Conservation (phyloP, 2,113 vertebrate genomes). For the Tautogolabrus adspersus region DNA sequence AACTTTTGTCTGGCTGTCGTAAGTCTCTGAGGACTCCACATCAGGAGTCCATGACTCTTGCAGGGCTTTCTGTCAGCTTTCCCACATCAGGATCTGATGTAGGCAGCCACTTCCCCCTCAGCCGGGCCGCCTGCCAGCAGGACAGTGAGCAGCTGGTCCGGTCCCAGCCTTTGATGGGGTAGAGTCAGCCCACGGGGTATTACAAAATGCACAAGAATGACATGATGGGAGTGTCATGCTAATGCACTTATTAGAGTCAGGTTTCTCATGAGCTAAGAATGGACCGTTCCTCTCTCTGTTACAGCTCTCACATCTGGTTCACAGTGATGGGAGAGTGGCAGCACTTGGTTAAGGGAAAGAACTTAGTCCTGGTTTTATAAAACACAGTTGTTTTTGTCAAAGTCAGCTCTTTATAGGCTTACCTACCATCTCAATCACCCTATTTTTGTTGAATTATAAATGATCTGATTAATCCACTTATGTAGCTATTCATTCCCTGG, state of each 20-base stretch:
- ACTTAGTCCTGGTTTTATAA: not conserved
- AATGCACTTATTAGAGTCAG: slow-evolving; percentile 66
- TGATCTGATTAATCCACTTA: no score
- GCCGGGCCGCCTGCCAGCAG: slow-evolving; percentile 62
- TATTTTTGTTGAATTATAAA: not conserved
- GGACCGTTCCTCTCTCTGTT: slow-evolving; percentile 1
- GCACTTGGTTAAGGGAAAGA: not conserved
- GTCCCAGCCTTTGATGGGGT: slow-evolving; percentile 37
- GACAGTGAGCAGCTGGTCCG: slow-evolving; percentile 27
- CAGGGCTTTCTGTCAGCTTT: slow-evolving; percentile 40
- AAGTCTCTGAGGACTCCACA: not conserved
- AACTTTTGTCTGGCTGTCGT: slow-evolving; percentile 1
- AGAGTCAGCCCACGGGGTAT: slow-evolving; percentile 49
- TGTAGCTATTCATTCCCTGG: no score
- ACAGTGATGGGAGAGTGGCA: not conserved
- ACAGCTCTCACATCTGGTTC: slow-evolving; percentile 14
- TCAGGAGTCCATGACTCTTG: slow-evolving; percentile 34
- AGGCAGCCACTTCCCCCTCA: slow-evolving; percentile 14
- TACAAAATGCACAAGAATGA: slow-evolving; percentile 50
- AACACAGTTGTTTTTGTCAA: not conserved
- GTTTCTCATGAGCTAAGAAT: slow-evolving; percentile 52
- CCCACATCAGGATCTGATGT: slow-evolving; percentile 55
- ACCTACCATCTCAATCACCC: not conserved
- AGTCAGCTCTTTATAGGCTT: not conserved
- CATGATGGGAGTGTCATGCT: slow-evolving; percentile 53